A percentile compares a stretch with the other conserved stretches of the same genome.
Evolutionary conservation across 2,113 vertebrate species (phyloP).

Genomic region (Neopipo cinnamomea): DNA sequence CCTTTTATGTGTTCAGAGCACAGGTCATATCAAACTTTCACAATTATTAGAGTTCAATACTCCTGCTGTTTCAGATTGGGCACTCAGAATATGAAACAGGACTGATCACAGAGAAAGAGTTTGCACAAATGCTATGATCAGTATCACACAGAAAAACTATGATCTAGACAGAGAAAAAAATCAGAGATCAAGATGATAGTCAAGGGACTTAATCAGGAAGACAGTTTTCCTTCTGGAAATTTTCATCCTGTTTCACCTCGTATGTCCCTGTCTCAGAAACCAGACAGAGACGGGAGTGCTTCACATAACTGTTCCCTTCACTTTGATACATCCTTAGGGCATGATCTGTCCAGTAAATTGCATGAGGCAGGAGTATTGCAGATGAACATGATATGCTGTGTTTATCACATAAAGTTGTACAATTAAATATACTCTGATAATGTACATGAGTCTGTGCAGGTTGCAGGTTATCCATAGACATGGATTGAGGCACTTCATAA

Average conservation of each 20-base stretch:
- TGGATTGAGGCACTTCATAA: background rate
- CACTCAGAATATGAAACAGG: background rate
- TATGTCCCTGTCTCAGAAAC: background rate
- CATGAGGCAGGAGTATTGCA: background rate
- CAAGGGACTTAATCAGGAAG: background rate
- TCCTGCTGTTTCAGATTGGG: background rate
- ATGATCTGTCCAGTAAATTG: background rate
- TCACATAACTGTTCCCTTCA: background rate
- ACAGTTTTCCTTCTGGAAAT: background rate
- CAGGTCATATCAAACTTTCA: background rate
- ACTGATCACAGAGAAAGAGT: background rate
- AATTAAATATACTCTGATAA: background rate
- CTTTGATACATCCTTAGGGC: background rate
- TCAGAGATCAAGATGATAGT: background rate
- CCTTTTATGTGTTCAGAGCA: background rate
- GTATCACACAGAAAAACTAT: background rate
- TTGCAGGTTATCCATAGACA: background rate
- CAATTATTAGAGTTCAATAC: background rate
- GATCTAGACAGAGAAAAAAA: background rate
- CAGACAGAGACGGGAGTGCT: background rate
- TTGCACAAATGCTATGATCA: background rate
- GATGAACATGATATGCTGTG: fast-evolving
- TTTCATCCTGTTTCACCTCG: background rate
- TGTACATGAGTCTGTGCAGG: background rate
- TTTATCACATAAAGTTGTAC: background rate